Evolutionary conservation across 2,888 invertebrate genomes (phyloP), one percentile per base, ranked within the genome.

Genomic region (Tiliacea aurago): DNA sequence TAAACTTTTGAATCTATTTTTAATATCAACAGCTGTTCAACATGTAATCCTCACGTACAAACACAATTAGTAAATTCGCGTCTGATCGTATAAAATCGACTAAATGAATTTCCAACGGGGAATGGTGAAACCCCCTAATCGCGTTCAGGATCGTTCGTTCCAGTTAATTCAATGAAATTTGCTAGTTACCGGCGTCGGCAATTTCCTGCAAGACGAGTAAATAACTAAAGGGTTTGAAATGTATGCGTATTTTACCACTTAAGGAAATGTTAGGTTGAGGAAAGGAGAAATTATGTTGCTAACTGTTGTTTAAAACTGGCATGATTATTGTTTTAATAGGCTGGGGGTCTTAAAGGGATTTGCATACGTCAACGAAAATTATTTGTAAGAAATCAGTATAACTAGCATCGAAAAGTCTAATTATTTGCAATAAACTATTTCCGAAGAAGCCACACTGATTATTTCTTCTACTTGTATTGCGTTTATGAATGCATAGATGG

Each of bases 101-200:
- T 76, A 73, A 86, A 81, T 79, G 75, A 73, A 85, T 86, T 77
- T 75, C 73, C 51, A 62, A 70, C 53, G 55, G 58, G 80, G 76
- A 65, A 70, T 67, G 68, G 51, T 68, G 74, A 74, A 59, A 77
- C 71, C 62, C 73, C 37, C 64, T 86, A 77, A 84, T 81, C 62
- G 68, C 63, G 41, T 79, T 84, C 66, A 76, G 76, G 81, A 83
- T 80, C 81, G 80, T 85, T 85, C 75, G 73, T 73, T 67, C 69
- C 70, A 76, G 81, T 83, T 86, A 86, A 87, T 86, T 83, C 84
- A 84, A 86, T 85, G 82, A 86, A 83, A 81, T 80, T 76, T 73
- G 69, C 83, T 73, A 87, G 84, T 84, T 83, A 80, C 86, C 86
- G 87, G 87, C 88, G 87, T 73, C 86, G 81, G 77, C 78, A 83